Base-by-base conservation (phyloP, 2,888 invertebrate species). In the Mesochorus sp. region DNA sequence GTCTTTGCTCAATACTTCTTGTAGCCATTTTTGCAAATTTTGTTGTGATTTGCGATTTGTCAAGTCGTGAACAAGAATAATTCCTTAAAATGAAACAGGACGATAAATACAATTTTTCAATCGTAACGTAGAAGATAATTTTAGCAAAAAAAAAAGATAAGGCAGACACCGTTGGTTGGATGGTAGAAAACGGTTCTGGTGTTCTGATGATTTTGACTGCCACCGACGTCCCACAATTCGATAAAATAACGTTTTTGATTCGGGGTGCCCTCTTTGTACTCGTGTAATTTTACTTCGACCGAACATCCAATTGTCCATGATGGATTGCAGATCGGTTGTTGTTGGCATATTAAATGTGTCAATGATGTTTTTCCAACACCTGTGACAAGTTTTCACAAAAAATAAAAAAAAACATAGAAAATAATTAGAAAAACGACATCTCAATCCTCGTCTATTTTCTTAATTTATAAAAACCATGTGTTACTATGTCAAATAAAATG, bases 351-450 rank as follows among this genome's bases (percentile, higher is more conserved):
- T 76, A 99, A 92, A 92, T 98, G 97, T 0, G 97, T 97, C 53
- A 99, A 93, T 0, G 98, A 98, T 2, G 98, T 97, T 93, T 99
- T 99, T 17, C 99, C 99, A 79, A 99, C 99, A 78, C 99, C 98
- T 95, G 91, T 3, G 12, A 14, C 87, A 91, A 91, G 6, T n/a
- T 34, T n/a, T 19, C 1, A 49, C 19, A 49, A 49, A 49, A 24
- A 71, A 61, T 19, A 26, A 24, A 17, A 37, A 74, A 49, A 34
- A 19, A n/a, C n/a, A n/a, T n/a, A n/a, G n/a, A n/a, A n/a, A n/a
- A n/a, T n/a, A n/a, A n/a, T n/a, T n/a, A n/a, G 51, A n/a, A n/a
- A n/a, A n/a, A n/a, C n/a, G n/a, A n/a, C n/a, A n/a, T n/a, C n/a
- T n/a, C n/a, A n/a, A n/a, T n/a, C n/a, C n/a, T n/a, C n/a, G n/a